phyloP scores from a whole-genome alignment of 2,113 vertebrate species.

The Caranx melampygus region DNA sequence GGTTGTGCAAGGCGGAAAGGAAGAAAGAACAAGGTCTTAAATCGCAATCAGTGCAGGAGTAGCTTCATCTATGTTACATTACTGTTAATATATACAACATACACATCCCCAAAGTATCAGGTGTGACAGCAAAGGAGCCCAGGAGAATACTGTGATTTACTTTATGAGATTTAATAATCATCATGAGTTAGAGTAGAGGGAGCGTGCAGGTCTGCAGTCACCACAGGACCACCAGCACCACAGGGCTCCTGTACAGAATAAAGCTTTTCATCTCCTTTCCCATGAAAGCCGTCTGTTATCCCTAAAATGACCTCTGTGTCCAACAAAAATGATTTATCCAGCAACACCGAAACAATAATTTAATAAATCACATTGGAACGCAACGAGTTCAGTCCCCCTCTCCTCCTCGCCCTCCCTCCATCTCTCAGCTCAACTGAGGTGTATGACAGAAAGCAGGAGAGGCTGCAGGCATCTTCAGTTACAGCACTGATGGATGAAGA shows the following conservation, averaged over 20 bases:
- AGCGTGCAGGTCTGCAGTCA: conserved; percentile 3
- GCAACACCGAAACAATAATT: conserved; percentile 12
- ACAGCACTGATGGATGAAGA: conserved; percentile 33
- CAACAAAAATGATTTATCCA: conserved; percentile 29
- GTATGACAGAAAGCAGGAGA: conserved; percentile 22
- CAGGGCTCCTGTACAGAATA: conserved; percentile 23
- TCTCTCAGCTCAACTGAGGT: not conserved
- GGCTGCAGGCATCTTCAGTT: conserved; percentile 46
- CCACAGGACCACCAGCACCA: conserved; percentile 44
- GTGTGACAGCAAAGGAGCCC: conserved; percentile 26
- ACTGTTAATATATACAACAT: conserved; percentile 21
- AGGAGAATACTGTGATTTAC: conserved; percentile 35
- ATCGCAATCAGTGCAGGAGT: conserved; percentile 39
- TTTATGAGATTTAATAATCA: conserved; percentile 59
- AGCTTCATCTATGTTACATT: conserved; percentile 17
- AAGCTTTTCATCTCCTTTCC: conserved; percentile 29
- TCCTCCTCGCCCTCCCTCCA: too few relatives aligned
- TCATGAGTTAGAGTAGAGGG: conserved; percentile 35
- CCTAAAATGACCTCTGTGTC: conserved; percentile 7
- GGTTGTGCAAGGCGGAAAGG: conserved; percentile 7
- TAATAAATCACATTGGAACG: conserved; percentile 38
- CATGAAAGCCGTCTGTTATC: conserved; percentile 21
- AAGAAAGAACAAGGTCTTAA: conserved; percentile 21
- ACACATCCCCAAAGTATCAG: conserved; percentile 35
- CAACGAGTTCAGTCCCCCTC: not conserved